Percentiles rank a stretch among this genome's conserved stretches.
These are phyloP conservation scores for Callinectes sapidus DNA, from an alignment of 2,888 invertebrate genomes.

Conservation along the genomic window DNA sequence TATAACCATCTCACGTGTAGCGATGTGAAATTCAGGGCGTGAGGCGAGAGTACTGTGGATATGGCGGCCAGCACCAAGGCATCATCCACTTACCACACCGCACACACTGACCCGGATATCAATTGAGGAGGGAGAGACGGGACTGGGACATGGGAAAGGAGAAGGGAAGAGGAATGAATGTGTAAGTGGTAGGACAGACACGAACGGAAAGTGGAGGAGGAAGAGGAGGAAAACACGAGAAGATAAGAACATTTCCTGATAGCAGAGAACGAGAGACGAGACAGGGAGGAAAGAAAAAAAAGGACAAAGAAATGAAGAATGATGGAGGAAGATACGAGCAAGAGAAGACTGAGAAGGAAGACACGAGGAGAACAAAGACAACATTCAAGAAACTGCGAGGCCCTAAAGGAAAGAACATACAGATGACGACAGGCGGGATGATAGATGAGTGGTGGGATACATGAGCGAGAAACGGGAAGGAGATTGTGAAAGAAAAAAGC, in stretches of 20 bases:
- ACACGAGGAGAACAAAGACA: neutral
- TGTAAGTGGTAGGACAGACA: neutral
- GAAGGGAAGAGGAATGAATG: neutral
- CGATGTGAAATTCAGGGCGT: neutral
- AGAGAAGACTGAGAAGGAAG: neutral
- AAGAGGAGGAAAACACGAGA: neutral
- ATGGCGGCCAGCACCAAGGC: neutral
- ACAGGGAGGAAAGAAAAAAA: neutral
- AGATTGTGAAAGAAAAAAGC: neutral
- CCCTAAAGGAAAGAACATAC: neutral
- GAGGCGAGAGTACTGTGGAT: neutral
- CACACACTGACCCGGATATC: neutral
- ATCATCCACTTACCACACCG: neutral
- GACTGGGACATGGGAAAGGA: neutral
- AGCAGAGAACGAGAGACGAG: no score
- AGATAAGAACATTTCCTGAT: no score
- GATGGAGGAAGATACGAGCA: neutral
- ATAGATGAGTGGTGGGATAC: neutral
- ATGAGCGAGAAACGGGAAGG: neutral
- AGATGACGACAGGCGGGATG: neutral
- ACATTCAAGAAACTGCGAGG: neutral
- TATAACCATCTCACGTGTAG: neutral
- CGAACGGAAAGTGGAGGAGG: neutral
- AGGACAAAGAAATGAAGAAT: neutral
- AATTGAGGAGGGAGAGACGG: neutral